Base-by-base conservation (phyloP, 23 tunicate genomes). In the Oikopleura dioica region DNA sequence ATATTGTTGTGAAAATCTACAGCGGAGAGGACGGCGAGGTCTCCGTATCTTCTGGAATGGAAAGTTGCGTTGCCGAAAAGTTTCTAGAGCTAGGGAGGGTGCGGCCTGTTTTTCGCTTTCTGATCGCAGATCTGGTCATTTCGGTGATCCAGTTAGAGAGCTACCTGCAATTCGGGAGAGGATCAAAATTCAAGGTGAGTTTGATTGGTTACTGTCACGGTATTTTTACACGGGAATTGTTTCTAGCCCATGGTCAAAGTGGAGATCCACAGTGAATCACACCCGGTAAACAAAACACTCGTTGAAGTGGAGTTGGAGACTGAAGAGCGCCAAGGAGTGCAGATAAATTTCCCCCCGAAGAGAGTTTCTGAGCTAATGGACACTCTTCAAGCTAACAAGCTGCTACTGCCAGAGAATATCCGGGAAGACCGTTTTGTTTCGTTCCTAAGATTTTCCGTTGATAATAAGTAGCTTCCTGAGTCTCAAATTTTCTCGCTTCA, bases 271-370 rank as follows among this genome's bases (percentile, higher is more conserved):
- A 31, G 26, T 5, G 72, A 24, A 2, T 31, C 72, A 24, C 72
- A 63, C 26, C 72, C 72, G 33, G 72, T 16, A 28, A 63, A 63
- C 26, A 23, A 63, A 28, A 63, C 32, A 2, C 33, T 63, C 29
- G 72, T 63, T 63, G 72, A 63, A 21, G 72, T 63, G 33, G 72
- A 63, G 26, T 21, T 63, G 30, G 72, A 63, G 72, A 63, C 72
- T 4, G 72, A 23, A 2, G 33, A 23, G 29, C 29, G 72, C 4
- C 72, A 63, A 63, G 72, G 72, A 5, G 4, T 63, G 5, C 2
- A 2, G 5, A 63, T 63, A 63, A 2, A 23, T 23, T 63, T 63
- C 26, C 72, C 72, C 16, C n/a, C n/a, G n/a, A n/a, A n/a, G n/a
- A n/a, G n/a, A n/a, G n/a, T n/a, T n/a, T n/a, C n/a, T n/a, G n/a